phyloP scores from a whole-genome alignment of 2,113 vertebrate species.

The Vireo altiloquus region DNA sequence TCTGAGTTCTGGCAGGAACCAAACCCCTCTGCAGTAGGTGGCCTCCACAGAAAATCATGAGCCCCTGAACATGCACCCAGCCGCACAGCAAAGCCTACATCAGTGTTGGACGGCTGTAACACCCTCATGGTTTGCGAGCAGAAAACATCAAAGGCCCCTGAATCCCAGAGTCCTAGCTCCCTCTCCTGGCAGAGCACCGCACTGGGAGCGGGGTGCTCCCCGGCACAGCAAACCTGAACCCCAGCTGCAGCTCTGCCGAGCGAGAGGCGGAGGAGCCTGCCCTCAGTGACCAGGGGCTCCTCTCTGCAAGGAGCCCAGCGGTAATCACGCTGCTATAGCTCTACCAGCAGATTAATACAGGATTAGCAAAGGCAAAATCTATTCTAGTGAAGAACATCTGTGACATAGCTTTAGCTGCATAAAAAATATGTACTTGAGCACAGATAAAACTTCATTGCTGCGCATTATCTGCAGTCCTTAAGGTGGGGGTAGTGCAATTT shows the following conservation, averaged over 20 bases:
- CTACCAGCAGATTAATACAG: neutral
- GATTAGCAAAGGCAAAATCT: constrained; percentile 41
- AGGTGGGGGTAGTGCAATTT: neutral
- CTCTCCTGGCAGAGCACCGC: constrained; percentile 58
- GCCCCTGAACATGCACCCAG: neutral
- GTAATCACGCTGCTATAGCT: neutral
- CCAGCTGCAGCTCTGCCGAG: neutral
- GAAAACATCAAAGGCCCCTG: constrained; percentile 23
- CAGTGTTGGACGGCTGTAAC: neutral
- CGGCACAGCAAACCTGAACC: rapidly evolving
- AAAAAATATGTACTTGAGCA: constrained; percentile 14
- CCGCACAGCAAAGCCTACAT: neutral
- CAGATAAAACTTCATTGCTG: constrained; percentile 19
- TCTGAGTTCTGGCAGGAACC: neutral
- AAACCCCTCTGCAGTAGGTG: neutral
- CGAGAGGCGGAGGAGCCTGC: neutral
- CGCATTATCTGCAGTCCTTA: neutral
- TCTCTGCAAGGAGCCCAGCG: neutral
- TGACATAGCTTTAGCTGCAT: constrained; percentile 3
- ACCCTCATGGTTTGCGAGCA: neutral
- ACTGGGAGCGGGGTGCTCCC: neutral
- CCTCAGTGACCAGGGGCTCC: neutral
- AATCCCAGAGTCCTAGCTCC: constrained; percentile 55
- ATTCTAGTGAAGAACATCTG: constrained; percentile 31
- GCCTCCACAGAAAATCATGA: neutral